These are phyloP conservation scores for Caenorhabditis tropicalis DNA, from an alignment of 1,140 invertebrate species.

Conservation along the genomic window DNA sequence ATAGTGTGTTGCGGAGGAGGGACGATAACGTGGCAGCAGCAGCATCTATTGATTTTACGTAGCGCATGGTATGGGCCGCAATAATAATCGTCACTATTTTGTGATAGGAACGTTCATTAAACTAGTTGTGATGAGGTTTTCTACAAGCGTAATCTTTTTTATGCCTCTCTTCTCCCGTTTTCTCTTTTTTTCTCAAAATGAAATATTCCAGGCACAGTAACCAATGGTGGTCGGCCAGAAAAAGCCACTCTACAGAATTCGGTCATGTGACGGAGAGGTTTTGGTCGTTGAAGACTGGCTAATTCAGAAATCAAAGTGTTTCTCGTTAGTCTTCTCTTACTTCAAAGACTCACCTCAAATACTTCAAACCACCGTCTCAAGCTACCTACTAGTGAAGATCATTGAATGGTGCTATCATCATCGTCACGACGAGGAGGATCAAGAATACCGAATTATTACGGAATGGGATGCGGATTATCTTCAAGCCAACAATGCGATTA, in stretches of 20 bases:
- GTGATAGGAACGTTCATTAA: too few relatives aligned
- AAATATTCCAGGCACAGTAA: neutral
- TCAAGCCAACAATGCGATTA: neutral
- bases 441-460: neutral
- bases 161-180: too few relatives aligned
- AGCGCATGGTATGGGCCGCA: neutral
- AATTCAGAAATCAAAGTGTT: neutral
- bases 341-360: neutral
- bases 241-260: slow-evolving; percentile 4
- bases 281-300: neutral
- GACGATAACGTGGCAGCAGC: slow-evolving; percentile 9
- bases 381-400: neutral
- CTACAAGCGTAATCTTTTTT: too few relatives aligned
- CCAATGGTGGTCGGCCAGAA: neutral
- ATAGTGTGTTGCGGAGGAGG: slow-evolving; percentile 28
- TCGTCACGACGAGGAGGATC: neutral
- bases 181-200: neutral
- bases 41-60: slow-evolving; percentile 16
- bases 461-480: neutral
- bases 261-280: neutral
- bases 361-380: neutral
- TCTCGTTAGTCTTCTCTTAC: neutral
- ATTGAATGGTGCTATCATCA: slow-evolving; percentile 5
- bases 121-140: too few relatives aligned
- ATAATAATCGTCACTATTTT: neutral